Base-by-base conservation (phyloP, 1,140 invertebrate species). In the Lordiphosa collinella region DNA sequence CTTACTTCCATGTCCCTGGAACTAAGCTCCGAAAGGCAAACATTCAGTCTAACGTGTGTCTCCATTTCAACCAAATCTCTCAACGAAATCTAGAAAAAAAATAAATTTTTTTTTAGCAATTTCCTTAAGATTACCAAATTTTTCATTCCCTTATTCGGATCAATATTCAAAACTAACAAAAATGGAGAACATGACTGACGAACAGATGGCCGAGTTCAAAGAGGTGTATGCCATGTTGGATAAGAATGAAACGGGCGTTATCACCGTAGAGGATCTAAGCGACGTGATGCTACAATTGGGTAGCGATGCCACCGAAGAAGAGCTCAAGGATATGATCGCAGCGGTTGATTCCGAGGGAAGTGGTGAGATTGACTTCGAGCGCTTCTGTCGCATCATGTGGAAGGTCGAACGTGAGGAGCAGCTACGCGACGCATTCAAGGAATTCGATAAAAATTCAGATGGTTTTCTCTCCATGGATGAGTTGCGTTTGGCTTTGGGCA, bases 301-400 rank as follows among this genome's bases (percentile, higher is more conserved):
- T 8, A 9, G 12, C 18, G 16, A 2, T 3, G 16, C 32, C 3
- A 46, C 7, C 18, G 6, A 10, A 2, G 31, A 4, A 0, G 34
- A 55, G 10, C 43, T 47, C 7, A 22, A 2, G 32, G 52, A 55
- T 16, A 54, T 54, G 52, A 3, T 54, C 4, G 3, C 4, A 9
- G 52, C 32, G 9, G 14, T 43, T 10, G 40, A 46, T 8, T 1
- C 16, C 11, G 18, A 36, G 10, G 12, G 9, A 0, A 10, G 8
- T 13, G 11, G 32, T 0, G 9, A 34, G 9, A 22, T 54, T 7
- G 14, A 46, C 22, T 54, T 54, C 18, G 13, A 46, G 22, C 11
- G 18, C 0, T 54, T 54, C 32, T 54, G 18, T 4, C 2, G 5
- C 11, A 25, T 46, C 7, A 36, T 46, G 11, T 2, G n/a, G 7